These are phyloP conservation scores for Blastobasis adustella DNA, from an alignment of 2,888 invertebrate genomes.

Conservation along the genomic window DNA sequence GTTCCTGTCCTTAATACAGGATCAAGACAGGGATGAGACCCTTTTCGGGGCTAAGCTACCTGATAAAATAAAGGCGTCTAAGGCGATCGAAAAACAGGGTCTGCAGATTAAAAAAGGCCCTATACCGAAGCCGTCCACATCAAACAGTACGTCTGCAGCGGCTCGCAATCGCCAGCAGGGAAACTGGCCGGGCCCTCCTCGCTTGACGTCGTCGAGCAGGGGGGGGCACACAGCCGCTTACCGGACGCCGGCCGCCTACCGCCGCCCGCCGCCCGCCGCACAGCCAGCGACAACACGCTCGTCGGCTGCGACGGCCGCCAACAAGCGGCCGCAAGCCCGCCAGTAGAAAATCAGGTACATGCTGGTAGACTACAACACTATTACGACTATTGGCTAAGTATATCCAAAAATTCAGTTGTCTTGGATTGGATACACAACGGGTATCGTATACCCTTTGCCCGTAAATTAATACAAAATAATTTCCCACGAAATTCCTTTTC, in stretches of 20 bases:
- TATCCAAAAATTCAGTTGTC: conserved; percentile 4
- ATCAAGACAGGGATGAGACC: conserved; percentile 7
- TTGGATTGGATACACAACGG: conserved; percentile 11
- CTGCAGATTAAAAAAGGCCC: background rate
- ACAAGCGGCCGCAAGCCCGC: conserved; percentile 1
- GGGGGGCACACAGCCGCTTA: conserved; percentile 1
- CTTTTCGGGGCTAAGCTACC: conserved; percentile 4
- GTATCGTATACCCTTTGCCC: conserved; percentile 3
- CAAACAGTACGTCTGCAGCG: conserved; percentile 5
- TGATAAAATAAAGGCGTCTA: conserved; percentile 8
- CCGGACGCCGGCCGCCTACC: conserved; percentile 12
- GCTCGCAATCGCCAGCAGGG: background rate
- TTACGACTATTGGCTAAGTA: conserved; percentile 7
- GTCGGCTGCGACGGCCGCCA: background rate
- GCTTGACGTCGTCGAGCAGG: background rate
- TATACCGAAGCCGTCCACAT: conserved; percentile 1
- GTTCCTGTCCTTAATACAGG: conserved; percentile 1
- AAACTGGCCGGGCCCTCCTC: background rate
- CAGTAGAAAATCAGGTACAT: conserved; percentile 6
- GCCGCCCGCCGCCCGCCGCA: conserved; percentile 11
- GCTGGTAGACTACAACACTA: conserved; percentile 7
- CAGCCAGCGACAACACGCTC: background rate
- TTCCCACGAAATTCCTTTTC: background rate
- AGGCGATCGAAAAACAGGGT: conserved; percentile 1
- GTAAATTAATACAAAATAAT: background rate